Evolutionary conservation across 2,888 invertebrate species (phyloP), one percentile per base, ranked within the genome.

Genomic region (Acanthosepion pharaonis): DNA sequence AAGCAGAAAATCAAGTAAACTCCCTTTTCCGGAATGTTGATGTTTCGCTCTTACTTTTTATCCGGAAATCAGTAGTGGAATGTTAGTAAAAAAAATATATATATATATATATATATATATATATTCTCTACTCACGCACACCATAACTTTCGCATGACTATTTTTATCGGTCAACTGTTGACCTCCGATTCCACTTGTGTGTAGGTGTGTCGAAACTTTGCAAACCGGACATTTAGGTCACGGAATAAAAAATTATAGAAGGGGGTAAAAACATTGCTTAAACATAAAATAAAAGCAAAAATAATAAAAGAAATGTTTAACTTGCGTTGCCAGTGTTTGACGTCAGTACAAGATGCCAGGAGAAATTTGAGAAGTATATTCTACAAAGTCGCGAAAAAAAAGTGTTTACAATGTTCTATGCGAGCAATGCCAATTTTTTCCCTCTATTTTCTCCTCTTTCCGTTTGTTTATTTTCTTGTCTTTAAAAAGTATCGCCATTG

Each of bases 21-120:
- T 78, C 78, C 78, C 78, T 78, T 78, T 78, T 78, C n/a, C 78
- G 78, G 78, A 78, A 78, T 78, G 78, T 78, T 78, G 78, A n/a
- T 33, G 78, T n/a, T 78, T 78, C n/a, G 11, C n/a, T n/a, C 15
- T 78, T 78, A 33, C n/a, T 78, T n/a, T 42, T n/a, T 78, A 78
- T 78, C 78, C 78, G 78, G 5, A 78, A 78, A 78, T 78, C n/a
- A n/a, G 78, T 2, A 5, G 20, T 78, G 78, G 78, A 78, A 78
- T 78, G 78, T 33, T n/a, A 11, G 11, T 33, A 33, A n/a, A 42
- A 42, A 3, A 42, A 1, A 42, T 42, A 42, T 42, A 42, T 42
- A 42, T 42, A 42, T 42, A 42, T 42, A 42, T 42, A 42, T 42
- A 42, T 42, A 42, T 42, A 42, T 42, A 42, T 42, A 42, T 42